Evolutionary conservation across 1,140 invertebrate species (phyloP).

Genomic region (Drosophila fuyamai): DNA sequence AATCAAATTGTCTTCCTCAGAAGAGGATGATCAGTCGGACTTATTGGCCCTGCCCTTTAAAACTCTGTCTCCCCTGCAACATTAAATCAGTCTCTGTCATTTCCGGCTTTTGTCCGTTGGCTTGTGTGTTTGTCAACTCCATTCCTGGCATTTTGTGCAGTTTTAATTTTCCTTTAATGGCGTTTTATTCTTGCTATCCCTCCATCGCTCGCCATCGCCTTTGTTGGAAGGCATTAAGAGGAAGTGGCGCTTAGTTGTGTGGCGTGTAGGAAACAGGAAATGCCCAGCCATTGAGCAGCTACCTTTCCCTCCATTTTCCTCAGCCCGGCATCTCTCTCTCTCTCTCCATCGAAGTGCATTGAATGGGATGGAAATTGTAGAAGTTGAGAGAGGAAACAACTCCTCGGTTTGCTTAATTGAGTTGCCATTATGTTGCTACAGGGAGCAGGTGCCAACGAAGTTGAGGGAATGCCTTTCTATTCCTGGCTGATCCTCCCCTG

Average conservation of each 20-base stretch:
- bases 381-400: conserved; percentile 58
- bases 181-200: conserved; percentile 27
- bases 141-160: conserved; percentile 67
- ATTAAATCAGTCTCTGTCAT: conserved; percentile 81
- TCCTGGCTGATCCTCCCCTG: conserved; percentile 3
- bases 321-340: no score
- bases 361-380: conserved; percentile 66
- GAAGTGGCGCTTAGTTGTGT: conserved; percentile 63
- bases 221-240: conserved; percentile 50
- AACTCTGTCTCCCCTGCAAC: conserved; percentile 41
- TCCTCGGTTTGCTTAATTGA: conserved; percentile 78
- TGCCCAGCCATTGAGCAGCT: conserved; percentile 50
- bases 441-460: conserved; percentile 38
- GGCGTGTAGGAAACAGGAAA: conserved; percentile 77
- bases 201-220: neutral
- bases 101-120: conserved; percentile 64
- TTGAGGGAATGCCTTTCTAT: conserved; percentile 17
- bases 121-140: conserved; percentile 56
- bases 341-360: conserved; percentile 43
- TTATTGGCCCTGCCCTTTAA: conserved; percentile 23
- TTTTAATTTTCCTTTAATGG: conserved; percentile 76
- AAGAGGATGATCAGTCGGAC: conserved; percentile 36
- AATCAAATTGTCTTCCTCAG: conserved; percentile 69
- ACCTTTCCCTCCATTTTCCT: conserved; percentile 3
- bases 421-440: conserved; percentile 66